Conservation (phyloP, 2,888 invertebrate species). For the Coelopa pilipes region DNA sequence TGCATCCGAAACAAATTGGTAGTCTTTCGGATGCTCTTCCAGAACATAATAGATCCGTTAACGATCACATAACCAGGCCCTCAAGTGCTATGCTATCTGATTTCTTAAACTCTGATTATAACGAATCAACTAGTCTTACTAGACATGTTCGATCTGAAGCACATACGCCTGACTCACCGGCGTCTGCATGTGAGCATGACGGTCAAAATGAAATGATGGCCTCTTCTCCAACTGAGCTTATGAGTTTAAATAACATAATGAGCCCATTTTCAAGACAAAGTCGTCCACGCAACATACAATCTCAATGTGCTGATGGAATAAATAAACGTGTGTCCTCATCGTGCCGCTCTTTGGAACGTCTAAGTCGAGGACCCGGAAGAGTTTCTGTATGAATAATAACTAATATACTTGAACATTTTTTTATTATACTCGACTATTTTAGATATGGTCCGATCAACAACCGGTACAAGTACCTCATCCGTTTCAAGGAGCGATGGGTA, state of each 20-base stretch:
- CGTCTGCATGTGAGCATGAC: slow-evolving; percentile 61
- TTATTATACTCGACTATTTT: background rate
- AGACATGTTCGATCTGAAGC: slow-evolving; percentile 65
- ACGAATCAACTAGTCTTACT: slow-evolving; percentile 63
- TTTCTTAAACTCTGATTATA: slow-evolving; percentile 65
- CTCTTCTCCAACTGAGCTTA: slow-evolving; percentile 43
- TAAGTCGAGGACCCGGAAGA: slow-evolving; percentile 65
- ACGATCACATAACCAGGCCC: slow-evolving; percentile 65
- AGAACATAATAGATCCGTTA: slow-evolving; percentile 68
- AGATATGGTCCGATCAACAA: slow-evolving; percentile 67
- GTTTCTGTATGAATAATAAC: slow-evolving; percentile 57
- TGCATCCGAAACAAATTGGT: slow-evolving; percentile 68
- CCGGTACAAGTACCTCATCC: slow-evolving; percentile 72
- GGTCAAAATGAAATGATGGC: slow-evolving; percentile 47
- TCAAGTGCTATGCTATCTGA: slow-evolving; percentile 68
- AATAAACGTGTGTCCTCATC: slow-evolving; percentile 65
- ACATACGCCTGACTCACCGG: slow-evolving; percentile 67
- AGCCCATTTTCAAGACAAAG: slow-evolving; percentile 50
- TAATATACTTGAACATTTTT: background rate
- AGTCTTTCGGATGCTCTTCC: slow-evolving; percentile 80
- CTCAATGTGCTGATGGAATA: slow-evolving; percentile 51
- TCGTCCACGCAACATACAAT: slow-evolving; percentile 57
- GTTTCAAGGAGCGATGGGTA: slow-evolving; percentile 80
- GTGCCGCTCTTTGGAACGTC: slow-evolving; percentile 69
- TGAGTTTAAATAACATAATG: slow-evolving; percentile 39